phyloP scores from a whole-genome alignment of 2,888 invertebrate species.

The Antitype chi region DNA sequence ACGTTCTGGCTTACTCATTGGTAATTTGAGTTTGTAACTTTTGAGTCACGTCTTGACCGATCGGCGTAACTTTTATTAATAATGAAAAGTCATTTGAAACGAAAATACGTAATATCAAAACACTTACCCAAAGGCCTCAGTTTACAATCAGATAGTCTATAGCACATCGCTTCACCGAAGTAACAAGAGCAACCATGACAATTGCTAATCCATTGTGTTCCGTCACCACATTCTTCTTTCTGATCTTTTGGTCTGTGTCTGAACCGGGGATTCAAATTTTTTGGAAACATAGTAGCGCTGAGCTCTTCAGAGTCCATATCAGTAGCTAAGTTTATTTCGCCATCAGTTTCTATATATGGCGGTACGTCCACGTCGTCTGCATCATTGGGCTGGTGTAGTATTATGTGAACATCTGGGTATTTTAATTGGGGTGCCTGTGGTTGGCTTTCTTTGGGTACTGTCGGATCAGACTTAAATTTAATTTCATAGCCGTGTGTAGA shows the following conservation, averaged over 20 bases:
- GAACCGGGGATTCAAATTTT: conserved; percentile 1
- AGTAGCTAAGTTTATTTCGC: background rate
- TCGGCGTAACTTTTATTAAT: background rate
- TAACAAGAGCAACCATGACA: conserved; percentile 46
- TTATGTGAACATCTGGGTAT: conserved; percentile 30
- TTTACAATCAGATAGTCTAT: conserved; percentile 33
- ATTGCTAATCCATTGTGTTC: conserved; percentile 51
- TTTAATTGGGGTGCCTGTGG: background rate
- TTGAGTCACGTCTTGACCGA: background rate
- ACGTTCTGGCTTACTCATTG: background rate
- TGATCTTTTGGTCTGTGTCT: conserved; percentile 41
- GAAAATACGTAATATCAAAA: background rate
- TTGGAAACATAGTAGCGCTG: background rate
- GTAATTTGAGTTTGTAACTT: background rate
- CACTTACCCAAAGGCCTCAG: conserved; percentile 44
- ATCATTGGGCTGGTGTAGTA: conserved; percentile 23
- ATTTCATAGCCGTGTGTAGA: background rate
- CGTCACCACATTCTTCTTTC: conserved; percentile 51
- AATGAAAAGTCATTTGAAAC: background rate
- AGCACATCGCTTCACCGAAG: conserved; percentile 33
- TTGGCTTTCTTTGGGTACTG: background rate
- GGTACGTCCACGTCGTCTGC: background rate
- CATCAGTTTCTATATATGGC: background rate
- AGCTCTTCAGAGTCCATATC: background rate
- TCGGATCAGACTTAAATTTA: background rate